Conservation (phyloP, 2,888 invertebrate species). For the Magallana nippona region DNA sequence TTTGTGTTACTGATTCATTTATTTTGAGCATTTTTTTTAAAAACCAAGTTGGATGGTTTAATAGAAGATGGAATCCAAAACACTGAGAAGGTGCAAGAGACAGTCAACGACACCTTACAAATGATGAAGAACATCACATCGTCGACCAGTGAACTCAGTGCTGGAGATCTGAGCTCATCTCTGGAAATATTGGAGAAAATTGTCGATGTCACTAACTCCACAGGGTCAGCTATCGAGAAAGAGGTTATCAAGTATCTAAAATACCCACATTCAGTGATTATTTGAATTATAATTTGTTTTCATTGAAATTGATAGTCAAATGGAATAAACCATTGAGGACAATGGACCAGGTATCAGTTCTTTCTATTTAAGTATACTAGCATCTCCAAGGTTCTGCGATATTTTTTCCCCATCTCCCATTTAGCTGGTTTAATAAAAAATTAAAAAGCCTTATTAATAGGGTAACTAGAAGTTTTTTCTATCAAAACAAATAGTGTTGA, state of each 20-base stretch:
- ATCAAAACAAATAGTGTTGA: too few relatives aligned
- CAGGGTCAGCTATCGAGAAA: not conserved
- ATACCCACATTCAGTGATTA: too few relatives aligned
- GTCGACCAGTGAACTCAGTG: not conserved
- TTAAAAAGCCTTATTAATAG: too few relatives aligned
- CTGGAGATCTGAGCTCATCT: conserved; percentile 7
- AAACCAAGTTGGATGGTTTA: not conserved
- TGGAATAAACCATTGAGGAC: too few relatives aligned
- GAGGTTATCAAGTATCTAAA: not conserved
- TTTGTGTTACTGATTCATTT: not conserved
- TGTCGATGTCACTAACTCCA: not conserved
- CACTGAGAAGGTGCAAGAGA: not conserved
- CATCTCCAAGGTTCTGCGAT: too few relatives aligned
- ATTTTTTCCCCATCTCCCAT: too few relatives aligned
- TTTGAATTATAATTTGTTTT: too few relatives aligned
- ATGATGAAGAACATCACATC: not conserved
- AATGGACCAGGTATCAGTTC: too few relatives aligned
- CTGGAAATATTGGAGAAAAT: conserved; percentile 1
- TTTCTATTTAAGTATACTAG: too few relatives aligned
- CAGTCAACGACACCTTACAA: not conserved
- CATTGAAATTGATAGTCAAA: too few relatives aligned
- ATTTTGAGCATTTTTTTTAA: not conserved
- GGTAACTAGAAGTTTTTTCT: too few relatives aligned
- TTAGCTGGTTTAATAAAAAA: too few relatives aligned
- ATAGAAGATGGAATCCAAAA: not conserved